Percentiles rank a stretch among this genome's conserved stretches.
Evolutionary conservation across 1,140 invertebrate genomes (phyloP).

Genomic region (Grapholita molesta): DNA sequence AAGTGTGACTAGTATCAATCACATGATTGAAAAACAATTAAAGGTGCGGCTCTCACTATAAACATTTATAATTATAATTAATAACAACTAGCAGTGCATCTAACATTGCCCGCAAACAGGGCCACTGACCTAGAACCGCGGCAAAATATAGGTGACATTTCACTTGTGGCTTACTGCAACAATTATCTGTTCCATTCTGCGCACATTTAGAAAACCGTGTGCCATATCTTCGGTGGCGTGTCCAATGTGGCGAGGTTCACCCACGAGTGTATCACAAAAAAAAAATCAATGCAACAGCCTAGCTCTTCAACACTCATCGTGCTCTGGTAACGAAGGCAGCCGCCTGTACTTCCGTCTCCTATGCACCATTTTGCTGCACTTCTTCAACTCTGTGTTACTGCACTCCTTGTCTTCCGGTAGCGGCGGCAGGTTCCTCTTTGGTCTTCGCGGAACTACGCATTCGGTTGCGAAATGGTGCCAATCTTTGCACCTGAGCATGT

Average conservation of each 20-base stretch:
- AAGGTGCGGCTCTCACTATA: background rate
- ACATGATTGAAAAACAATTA: background rate
- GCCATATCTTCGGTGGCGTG: no score
- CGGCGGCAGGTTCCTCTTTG: slow-evolving; percentile 51
- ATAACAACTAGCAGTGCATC: background rate
- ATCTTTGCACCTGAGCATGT: slow-evolving; percentile 59
- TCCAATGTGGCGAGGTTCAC: no score
- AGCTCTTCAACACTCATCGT: slow-evolving; percentile 54
- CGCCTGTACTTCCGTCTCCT: slow-evolving; percentile 45
- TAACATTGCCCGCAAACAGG: background rate
- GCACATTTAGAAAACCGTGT: background rate
- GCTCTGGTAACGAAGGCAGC: slow-evolving; percentile 55
- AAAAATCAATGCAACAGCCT: background rate
- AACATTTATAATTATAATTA: background rate
- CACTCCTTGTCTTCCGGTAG: slow-evolving; percentile 67
- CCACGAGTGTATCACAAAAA: background rate
- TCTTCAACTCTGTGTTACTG: slow-evolving; percentile 46
- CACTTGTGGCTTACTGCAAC: background rate
- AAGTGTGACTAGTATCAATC: slow-evolving; percentile 1
- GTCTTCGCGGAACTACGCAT: slow-evolving; percentile 51
- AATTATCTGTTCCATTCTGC: background rate
- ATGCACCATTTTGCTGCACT: slow-evolving; percentile 40
- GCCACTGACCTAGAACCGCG: background rate
- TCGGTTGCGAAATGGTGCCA: slow-evolving; percentile 50
- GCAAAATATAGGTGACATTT: background rate